Base-by-base conservation (phyloP, 2,797 vertebrate species). In the Dipus sagitta region DNA sequence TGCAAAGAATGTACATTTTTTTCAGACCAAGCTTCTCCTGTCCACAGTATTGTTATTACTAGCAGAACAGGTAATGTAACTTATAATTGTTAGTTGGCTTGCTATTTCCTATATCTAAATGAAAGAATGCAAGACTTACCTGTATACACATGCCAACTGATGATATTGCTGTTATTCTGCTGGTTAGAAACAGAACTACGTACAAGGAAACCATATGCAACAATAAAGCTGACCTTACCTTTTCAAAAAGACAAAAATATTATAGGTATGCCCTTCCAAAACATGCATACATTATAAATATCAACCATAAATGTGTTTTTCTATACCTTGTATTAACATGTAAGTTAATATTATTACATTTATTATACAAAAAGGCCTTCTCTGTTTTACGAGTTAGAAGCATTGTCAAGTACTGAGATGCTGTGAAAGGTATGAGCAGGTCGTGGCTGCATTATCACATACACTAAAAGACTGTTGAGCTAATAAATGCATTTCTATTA, bases 91-190 rank as follows among this genome's bases (percentile, higher is more conserved):
- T 80, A 34, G 47, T 83, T 92, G 86, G 47, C n/a, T 88, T 14
- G 62, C 86, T 87, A 85, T 62, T 52, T 28, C 85, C 42, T 85
- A 23, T 80, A 32, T 42, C 62, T 91, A 90, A 90, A 58, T 58
- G 13, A 1, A 54, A 17, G 32, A 23, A 52, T 85, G 8, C 0
- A 83, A 52, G 9, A 74, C 23, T 77, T 6, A 60, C 54, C 74
- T n/a, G 17, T 18, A 6, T 10, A 26, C 13, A 32, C 10, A 65
- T 0, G 18, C 6, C 0, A 76, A 47, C 18, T 78, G 52, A n/a
- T 93, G 24, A 42, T 84, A 67, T 62, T 70, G 17, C 12, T 23
- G 6, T n/a, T 81, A 18, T 65, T 80, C 28, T 88, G 5, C 14
- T 81, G 32, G 23, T 80, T 92, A 81, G 24, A 68, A 64, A 34